Evolutionary conservation across 2,888 invertebrate genomes (phyloP).

Genomic region (Oxytorus armatus): DNA sequence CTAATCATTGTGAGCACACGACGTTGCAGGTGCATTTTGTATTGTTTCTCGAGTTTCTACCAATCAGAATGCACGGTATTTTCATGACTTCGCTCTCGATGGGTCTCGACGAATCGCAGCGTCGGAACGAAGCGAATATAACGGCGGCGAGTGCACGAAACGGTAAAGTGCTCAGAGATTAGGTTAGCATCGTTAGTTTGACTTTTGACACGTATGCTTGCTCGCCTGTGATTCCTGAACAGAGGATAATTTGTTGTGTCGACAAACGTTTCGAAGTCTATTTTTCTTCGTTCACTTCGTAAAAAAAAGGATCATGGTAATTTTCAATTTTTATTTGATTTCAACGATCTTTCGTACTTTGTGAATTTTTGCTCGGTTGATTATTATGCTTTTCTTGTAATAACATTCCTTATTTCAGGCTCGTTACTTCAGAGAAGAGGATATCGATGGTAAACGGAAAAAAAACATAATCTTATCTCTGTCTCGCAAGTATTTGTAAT

Average conservation of each 20-base stretch:
- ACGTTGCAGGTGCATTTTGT: no score
- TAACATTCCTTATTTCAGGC: constrained; percentile 87
- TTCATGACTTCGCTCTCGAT: no score
- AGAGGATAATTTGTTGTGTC: neutral
- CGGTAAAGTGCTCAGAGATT: constrained; percentile 5
- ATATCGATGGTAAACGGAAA: constrained; percentile 92
- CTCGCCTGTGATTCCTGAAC: neutral
- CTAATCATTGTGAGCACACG: no score
- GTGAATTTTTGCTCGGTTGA: neutral
- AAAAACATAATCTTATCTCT: neutral
- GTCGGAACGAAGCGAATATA: no score
- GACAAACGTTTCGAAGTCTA: neutral
- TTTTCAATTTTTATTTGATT: no score
- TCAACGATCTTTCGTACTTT: no score
- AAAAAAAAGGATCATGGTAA: no score
- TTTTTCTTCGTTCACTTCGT: neutral
- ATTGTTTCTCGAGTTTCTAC: no score
- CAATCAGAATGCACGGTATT: no score
- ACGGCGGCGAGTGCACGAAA: no score
- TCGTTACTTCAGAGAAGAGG: constrained; percentile 96
- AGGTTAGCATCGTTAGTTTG: constrained; percentile 35
- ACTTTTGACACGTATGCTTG: constrained; percentile 40
- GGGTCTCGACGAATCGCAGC: no score
- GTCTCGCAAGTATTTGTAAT: neutral
- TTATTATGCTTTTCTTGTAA: neutral